These are phyloP conservation scores for Scytalopus superciliaris DNA, from an alignment of 2,113 vertebrate species.

Conservation along the genomic window DNA sequence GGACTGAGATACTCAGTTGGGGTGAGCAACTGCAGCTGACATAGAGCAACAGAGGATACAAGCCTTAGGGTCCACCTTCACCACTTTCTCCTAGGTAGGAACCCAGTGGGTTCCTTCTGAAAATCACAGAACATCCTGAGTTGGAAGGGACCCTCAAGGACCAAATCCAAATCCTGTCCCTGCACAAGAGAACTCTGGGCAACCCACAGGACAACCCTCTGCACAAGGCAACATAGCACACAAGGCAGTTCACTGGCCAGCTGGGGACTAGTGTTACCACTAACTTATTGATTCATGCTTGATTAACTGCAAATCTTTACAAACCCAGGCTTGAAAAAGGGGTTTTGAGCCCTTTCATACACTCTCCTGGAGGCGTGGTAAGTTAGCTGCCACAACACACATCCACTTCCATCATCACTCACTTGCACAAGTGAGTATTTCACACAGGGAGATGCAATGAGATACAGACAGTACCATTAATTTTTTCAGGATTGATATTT, in stretches of 20 bases:
- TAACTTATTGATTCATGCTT: neutral
- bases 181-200: neutral
- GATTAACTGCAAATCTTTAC: neutral
- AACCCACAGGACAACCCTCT: neutral
- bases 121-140: neutral
- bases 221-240: neutral
- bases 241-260: neutral
- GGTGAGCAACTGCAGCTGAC: neutral
- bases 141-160: neutral
- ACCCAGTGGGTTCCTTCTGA: neutral
- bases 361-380: neutral
- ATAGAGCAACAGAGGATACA: neutral
- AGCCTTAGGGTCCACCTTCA: neutral
- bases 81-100: neutral
- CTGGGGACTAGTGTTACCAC: fast-evolving
- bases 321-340: neutral
- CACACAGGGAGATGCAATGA: neutral
- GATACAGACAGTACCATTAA: neutral
- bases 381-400: neutral
- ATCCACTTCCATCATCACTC: neutral
- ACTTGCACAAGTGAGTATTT: neutral
- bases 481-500: neutral
- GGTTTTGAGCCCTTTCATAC: neutral
- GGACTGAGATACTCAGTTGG: neutral
- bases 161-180: neutral